Evolutionary conservation across 2,113 vertebrate species (phyloP).

Genomic region (Lucifuga dentata): DNA sequence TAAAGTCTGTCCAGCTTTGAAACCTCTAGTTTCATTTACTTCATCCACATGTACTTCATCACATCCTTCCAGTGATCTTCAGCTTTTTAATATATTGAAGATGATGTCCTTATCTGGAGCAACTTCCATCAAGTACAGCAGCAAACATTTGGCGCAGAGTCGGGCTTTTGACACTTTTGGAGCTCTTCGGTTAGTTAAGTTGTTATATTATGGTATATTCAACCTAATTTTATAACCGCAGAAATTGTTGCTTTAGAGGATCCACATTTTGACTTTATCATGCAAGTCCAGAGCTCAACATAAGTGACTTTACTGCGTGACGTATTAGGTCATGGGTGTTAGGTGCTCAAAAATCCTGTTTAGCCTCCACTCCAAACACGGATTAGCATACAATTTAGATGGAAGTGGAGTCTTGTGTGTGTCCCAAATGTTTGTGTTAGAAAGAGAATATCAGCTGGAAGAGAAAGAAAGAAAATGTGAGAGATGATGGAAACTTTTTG

Average conservation of each 20-base stretch:
- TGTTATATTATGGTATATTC: not conserved
- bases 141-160: not conserved
- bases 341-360: slow-evolving; percentile 68
- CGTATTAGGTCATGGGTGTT: slow-evolving; percentile 69
- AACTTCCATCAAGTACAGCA: slow-evolving; percentile 4
- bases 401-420: slow-evolving; percentile 38
- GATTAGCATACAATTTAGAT: slow-evolving; percentile 70
- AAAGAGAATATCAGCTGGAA: slow-evolving; percentile 8
- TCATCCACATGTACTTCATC: slow-evolving; percentile 6
- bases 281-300: slow-evolving; percentile 54
- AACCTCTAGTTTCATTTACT: not conserved
- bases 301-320: slow-evolving; percentile 63
- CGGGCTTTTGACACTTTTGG: not conserved
- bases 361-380: slow-evolving; percentile 73
- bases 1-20: slow-evolving; percentile 2
- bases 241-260: slow-evolving; percentile 50
- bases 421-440: slow-evolving; percentile 42
- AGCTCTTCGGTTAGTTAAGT: not conserved
- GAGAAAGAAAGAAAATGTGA: not conserved
- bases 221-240: slow-evolving; percentile 54
- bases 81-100: slow-evolving; percentile 15
- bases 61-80: slow-evolving; percentile 6
- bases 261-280: slow-evolving; percentile 69
- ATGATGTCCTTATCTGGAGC: not conserved
- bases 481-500: slow-evolving; percentile 6